These are phyloP conservation scores for Tetranychus truncatus DNA, from an alignment of 2,888 invertebrate genomes.

Conservation along the genomic window DNA sequence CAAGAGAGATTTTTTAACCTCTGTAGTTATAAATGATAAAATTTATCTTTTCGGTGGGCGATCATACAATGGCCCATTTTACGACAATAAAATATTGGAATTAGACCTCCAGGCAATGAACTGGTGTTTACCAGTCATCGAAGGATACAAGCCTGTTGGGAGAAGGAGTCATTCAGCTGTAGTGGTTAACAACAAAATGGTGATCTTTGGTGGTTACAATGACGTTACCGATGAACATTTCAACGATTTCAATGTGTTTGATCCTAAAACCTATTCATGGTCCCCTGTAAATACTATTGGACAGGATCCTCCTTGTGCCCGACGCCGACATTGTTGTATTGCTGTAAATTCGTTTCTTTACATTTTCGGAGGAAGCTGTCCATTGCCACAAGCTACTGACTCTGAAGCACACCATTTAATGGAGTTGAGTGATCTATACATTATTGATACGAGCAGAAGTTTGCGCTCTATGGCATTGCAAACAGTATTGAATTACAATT, in stretches of 20 bases:
- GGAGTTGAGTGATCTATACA: not conserved
- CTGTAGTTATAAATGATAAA: conserved; percentile 50
- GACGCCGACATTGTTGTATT: conserved; percentile 53
- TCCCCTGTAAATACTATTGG: conserved; percentile 30
- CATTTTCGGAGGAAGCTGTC: conserved; percentile 58
- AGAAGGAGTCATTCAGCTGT: conserved; percentile 79
- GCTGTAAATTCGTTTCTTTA: conserved; percentile 52
- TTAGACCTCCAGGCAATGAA: conserved; percentile 49
- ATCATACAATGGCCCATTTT: conserved; percentile 46
- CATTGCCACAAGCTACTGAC: not conserved
- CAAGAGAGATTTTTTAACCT: conserved; percentile 72
- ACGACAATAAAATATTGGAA: conserved; percentile 50
- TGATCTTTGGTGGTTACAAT: conserved; percentile 78
- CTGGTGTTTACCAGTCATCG: conserved; percentile 47
- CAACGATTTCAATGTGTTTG: conserved; percentile 60
- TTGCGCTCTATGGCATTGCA: not conserved
- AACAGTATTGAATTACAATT: not conserved
- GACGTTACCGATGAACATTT: conserved; percentile 55
- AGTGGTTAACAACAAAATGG: conserved; percentile 54
- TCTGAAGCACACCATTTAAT: not conserved
- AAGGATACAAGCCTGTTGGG: conserved; percentile 50
- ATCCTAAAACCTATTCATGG: conserved; percentile 37
- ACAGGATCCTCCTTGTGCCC: conserved; percentile 31
- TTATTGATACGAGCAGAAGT: not conserved
- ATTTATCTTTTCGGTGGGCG: conserved; percentile 84